Evolutionary conservation across 2,113 vertebrate genomes (phyloP), one percentile per base, ranked within the genome.

Genomic region (Myanophis thanlyinensis): DNA sequence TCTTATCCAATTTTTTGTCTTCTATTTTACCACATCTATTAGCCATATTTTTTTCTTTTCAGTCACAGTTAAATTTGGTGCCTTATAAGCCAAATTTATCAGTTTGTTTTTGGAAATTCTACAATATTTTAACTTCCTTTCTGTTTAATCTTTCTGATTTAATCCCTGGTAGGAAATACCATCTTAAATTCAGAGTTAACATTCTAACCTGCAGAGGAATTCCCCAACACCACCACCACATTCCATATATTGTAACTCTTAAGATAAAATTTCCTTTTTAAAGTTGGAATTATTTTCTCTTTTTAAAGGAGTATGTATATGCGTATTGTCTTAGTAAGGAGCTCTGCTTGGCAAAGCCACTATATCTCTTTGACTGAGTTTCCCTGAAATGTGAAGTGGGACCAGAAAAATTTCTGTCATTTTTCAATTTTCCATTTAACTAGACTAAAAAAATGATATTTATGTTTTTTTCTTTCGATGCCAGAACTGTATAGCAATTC

Each of bases 271-370:
- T 44, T 80, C 35, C 18, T 22, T 80, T 80, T 80, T 44, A 44
- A 80, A 80, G 18, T 80, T 80, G 73, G 35, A 80, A 44, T 80
- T 80, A 80, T 44, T 80, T 91, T 8, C 49, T 12, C 91, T 67
- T 91, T 20, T 90, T 27, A 48, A 47, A 89, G 23, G 0, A 10
- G 48, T 0, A 0, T 9, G 0, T 73, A 44, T n/a, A 4, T 25
- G 11, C 13, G 35, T 80, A 9, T 5, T 62, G 11, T 48, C 25
- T 91, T 35, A 23, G 27, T 87, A 18, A 85, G n/a, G 89, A 46
- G 54, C 25, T 18, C 92, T 49, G 62, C 48, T 23, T 3, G 80
- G 23, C 80, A 23, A 85, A 87, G 30, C 8, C 23, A 88, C 25
- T 18, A 40, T 27, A 22, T 3, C 5, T 47, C 46, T 54, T 89